Evolutionary conservation across 2,888 invertebrate species (phyloP).

Genomic region (Sabatieria punctata): DNA sequence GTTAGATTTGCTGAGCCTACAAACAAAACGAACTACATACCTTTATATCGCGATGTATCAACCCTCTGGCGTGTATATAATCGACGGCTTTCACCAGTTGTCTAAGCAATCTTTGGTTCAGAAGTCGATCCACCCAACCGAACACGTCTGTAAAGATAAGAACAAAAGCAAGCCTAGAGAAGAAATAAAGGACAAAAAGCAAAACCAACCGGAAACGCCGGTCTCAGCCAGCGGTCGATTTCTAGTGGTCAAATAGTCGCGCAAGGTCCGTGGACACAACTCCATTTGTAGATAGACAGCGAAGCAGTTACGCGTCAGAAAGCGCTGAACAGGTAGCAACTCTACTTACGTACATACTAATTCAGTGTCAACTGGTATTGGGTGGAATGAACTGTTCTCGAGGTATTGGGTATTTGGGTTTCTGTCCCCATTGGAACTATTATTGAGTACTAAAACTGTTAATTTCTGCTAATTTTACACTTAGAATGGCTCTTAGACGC

Average conservation of each 20-base stretch:
- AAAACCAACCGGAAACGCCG: background rate
- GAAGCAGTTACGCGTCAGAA: conserved; percentile 10
- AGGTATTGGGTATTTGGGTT: no score
- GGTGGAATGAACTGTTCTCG: no score
- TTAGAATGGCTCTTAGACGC: no score
- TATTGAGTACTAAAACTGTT: no score
- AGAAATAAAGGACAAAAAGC: background rate
- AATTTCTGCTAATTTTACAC: no score
- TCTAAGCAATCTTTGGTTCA: conserved; percentile 20
- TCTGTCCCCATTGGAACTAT: no score
- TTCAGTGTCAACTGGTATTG: no score
- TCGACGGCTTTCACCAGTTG: conserved; percentile 32
- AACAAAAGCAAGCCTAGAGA: background rate
- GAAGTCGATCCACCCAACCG: conserved; percentile 1
- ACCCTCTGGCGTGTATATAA: conserved; percentile 31
- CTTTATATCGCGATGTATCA: conserved; percentile 38
- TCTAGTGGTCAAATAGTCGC: conserved; percentile 29
- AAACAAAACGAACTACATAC: conserved; percentile 8
- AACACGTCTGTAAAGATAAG: background rate
- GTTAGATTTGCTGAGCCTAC: no score
- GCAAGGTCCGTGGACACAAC: conserved; percentile 31
- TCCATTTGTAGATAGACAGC: conserved; percentile 36
- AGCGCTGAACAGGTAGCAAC: no score
- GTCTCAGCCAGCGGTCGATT: conserved; percentile 14
- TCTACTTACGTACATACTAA: no score